Percentiles rank a stretch among this genome's conserved stretches.
phyloP scores from a whole-genome alignment of 1,140 invertebrate genomes.

The Euwallacea fornicatus region DNA sequence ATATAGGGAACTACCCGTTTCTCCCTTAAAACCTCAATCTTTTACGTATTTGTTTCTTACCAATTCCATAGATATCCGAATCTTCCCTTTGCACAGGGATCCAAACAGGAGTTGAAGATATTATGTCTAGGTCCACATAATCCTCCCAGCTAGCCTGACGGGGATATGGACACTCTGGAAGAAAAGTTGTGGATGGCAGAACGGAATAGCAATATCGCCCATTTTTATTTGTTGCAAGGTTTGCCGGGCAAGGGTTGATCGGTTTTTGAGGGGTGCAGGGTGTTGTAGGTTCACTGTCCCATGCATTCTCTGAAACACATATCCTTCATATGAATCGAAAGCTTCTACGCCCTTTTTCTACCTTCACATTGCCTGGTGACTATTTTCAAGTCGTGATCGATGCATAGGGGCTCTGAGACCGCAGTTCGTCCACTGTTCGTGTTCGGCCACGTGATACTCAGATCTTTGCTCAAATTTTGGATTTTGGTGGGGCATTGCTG shows the following conservation, averaged over 20 bases:
- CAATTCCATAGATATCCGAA: constrained; percentile 20
- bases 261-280: neutral
- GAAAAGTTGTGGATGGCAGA: constrained; percentile 28
- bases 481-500: neutral
- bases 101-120: constrained; percentile 28
- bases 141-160: constrained; percentile 17
- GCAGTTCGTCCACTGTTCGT: neutral
- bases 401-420: constrained; percentile 12
- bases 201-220: constrained; percentile 19
- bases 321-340: neutral
- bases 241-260: constrained; percentile 19
- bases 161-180: constrained; percentile 36
- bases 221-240: neutral
- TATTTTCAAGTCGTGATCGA: constrained; percentile 6
- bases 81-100: constrained; percentile 33
- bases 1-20: neutral
- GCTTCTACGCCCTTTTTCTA: neutral
- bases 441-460: constrained; percentile 13
- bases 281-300: constrained; percentile 7
- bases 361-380: constrained; percentile 3
- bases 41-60: constrained; percentile 5
- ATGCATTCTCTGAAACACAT: constrained; percentile 1
- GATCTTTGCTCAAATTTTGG: constrained; percentile 5
- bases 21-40: constrained; percentile 1
- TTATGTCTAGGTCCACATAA: constrained; percentile 15